Base-by-base conservation (phyloP, 2,888 invertebrate genomes). In the Schrankia costaestrigalis region DNA sequence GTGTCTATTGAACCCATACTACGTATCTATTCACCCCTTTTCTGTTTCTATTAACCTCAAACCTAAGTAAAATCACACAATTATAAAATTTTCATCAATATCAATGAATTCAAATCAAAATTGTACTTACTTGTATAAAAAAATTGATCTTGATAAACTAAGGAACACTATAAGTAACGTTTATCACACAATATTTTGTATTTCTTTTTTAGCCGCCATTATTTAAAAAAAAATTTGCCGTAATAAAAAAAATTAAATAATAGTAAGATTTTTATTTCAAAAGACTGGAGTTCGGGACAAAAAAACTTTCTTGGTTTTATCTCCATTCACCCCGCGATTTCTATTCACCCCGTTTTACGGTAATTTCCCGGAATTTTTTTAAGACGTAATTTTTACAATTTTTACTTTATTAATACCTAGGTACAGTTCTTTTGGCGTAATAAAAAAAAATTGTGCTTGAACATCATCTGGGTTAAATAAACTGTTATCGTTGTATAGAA, bases 1-100 rank as follows among this genome's bases (percentile, higher is more conserved):
- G 27, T 33, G 23, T 32, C 32, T 32, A 32, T 32, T 32, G 10
- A 30, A 22, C 30, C 30, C 30, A 19, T 30, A 30, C 23, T 23
- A 25, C 30, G 30, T 23, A 30, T 30, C 23, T 23, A 30, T 30
- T 30, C 10, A 15, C 32, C 32, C 32, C 32, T 21, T 32, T 14
- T 10, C 24, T 28, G 34, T 34, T 8, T 28, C 34, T 28, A 34
- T 34, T 34, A 17, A 26, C 17, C 26, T 17, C 26, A 26, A 23
- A 17, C 11, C 3, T 10, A 10, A 26, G 7, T 26, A 17, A 17
- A 15, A 17, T 10, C 2, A 3, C 2, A 17, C 26, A 10, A 7
- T 2, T 1, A 10, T 17, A 7, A 26, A n/a, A 26, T 3, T 26
- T 3, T 17, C 10, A 3, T 10, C n/a, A 26, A 26, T 14, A 26